phyloP scores from a whole-genome alignment of 2,113 vertebrate genomes.

The Cebidichthys violaceus region DNA sequence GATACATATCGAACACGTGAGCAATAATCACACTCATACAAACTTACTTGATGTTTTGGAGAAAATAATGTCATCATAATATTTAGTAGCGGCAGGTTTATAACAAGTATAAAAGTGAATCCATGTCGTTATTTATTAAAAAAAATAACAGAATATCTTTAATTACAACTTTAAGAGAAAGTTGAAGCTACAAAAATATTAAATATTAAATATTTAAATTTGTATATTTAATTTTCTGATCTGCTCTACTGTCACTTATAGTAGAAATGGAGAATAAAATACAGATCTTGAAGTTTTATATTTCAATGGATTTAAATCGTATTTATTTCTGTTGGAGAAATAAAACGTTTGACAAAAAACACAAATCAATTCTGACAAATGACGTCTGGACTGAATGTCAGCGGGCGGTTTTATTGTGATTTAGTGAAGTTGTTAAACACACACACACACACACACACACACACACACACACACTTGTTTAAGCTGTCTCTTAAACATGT shows the following conservation, averaged over 20 bases:
- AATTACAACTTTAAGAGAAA: too few species aligned
- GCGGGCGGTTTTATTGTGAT: slow-evolving; percentile 29
- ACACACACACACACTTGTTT: background rate
- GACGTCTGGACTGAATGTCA: slow-evolving; percentile 32
- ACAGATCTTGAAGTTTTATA: background rate
- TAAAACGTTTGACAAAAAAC: background rate
- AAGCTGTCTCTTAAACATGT: too few species aligned
- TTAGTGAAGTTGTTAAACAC: slow-evolving; percentile 13
- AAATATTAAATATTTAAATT: too few species aligned
- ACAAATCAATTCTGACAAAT: slow-evolving; percentile 13
- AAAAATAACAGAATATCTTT: too few species aligned
- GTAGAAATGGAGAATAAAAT: background rate
- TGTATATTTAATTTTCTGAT: too few species aligned
- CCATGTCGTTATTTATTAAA: background rate
- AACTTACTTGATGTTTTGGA: too few species aligned
- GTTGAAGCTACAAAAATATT: too few species aligned
- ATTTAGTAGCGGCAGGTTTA: background rate
- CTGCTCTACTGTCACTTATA: background rate
- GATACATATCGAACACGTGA: too few species aligned
- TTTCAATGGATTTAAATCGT: background rate
- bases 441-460: background rate
- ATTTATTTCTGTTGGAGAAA: background rate
- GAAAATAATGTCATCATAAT: background rate
- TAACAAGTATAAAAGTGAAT: background rate
- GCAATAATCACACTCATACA: background rate